These are phyloP conservation scores for Sesia apiformis DNA, from an alignment of 2,888 invertebrate species.

Conservation along the genomic window DNA sequence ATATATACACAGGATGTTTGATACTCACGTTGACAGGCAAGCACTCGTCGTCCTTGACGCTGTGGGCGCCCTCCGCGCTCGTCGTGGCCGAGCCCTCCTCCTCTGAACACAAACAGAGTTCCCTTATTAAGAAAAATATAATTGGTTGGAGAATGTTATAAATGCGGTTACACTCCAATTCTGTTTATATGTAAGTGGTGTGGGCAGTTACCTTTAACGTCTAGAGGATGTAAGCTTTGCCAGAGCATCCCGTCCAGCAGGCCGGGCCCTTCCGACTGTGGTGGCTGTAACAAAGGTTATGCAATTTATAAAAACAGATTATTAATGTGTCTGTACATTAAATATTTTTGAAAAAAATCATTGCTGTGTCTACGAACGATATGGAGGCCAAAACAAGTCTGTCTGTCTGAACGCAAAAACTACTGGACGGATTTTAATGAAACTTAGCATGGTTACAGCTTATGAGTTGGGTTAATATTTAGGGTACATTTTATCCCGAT, in stretches of 20 bases:
- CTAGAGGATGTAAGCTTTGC: constrained; percentile 63
- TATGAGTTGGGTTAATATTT: no score
- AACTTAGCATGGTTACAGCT: no score
- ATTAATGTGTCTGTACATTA: no score
- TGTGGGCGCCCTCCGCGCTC: constrained; percentile 51
- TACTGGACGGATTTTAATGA: no score
- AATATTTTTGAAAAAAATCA: no score
- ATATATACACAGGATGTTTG: no score
- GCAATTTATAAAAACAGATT: no score
- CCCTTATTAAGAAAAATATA: neutral
- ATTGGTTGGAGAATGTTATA: neutral
- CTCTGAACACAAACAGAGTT: constrained; percentile 23
- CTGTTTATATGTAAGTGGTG: no score
- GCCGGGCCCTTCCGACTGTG: constrained; percentile 35
- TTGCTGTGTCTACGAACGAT: no score
- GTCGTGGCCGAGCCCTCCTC: constrained; percentile 57
- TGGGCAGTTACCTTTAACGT: constrained; percentile 48
- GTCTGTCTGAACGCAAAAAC: no score
- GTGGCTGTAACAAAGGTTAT: constrained; percentile 17
- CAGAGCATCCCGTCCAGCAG: constrained; percentile 67
- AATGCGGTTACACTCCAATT: neutral
- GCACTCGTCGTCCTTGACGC: constrained; percentile 63
- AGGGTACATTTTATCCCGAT: no score
- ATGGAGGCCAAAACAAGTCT: no score
- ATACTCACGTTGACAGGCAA: constrained; percentile 61